Percentiles rank a stretch among this genome's conserved stretches.
Evolutionary conservation across 2,888 invertebrate species (phyloP).

Genomic region (Dryadula phaetusa): DNA sequence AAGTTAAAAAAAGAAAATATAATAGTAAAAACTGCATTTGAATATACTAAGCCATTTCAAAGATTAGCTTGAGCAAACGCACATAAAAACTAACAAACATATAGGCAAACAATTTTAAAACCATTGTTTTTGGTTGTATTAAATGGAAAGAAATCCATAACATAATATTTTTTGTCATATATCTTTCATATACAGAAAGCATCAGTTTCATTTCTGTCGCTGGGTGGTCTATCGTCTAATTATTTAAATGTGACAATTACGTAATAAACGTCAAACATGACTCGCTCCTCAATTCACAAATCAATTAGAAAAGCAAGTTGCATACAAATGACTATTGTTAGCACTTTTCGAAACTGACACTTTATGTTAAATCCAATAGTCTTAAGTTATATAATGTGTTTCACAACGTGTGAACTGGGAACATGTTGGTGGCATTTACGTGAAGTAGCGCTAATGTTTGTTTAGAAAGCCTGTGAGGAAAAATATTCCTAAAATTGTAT

Average conservation of each 20-base stretch:
- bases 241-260: not conserved
- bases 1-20: too few species aligned
- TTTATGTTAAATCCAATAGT: slow-evolving; percentile 4
- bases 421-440: not conserved
- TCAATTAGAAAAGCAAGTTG: slow-evolving; percentile 25
- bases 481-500: not conserved
- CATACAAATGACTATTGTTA: slow-evolving; percentile 35
- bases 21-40: too few species aligned
- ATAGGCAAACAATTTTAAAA: too few species aligned
- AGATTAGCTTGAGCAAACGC: too few species aligned
- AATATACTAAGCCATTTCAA: too few species aligned
- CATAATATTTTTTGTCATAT: too few species aligned
- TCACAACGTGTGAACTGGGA: not conserved
- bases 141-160: too few species aligned
- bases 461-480: not conserved
- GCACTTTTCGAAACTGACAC: slow-evolving; percentile 29
- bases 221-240: not conserved
- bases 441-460: not conserved
- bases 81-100: too few species aligned
- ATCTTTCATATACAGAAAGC: too few species aligned
- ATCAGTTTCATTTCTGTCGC: too few species aligned
- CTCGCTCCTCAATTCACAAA: slow-evolving; percentile 9
- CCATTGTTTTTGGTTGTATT: too few species aligned
- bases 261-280: slow-evolving; percentile 9
- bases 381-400: slow-evolving; percentile 18